phyloP scores from a whole-genome alignment of 2,888 invertebrate genomes.

The Meta bourneti region DNA sequence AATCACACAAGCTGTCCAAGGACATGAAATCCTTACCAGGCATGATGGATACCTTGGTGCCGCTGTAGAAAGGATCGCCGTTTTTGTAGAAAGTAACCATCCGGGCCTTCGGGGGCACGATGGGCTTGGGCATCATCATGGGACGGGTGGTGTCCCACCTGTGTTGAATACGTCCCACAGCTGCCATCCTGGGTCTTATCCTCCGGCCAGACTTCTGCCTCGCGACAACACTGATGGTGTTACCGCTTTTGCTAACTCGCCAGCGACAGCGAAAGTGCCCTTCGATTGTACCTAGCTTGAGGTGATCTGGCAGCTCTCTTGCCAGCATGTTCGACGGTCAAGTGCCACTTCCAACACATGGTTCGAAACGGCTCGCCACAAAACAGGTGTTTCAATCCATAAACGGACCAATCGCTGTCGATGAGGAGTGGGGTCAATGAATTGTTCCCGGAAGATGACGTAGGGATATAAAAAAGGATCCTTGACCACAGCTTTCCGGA shows the following conservation, averaged over 20 bases:
- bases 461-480: slow-evolving; percentile 3
- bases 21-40: slow-evolving; percentile 93
- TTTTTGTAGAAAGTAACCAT: slow-evolving; percentile 94
- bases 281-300: slow-evolving; percentile 70
- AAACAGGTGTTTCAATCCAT: slow-evolving; percentile 44
- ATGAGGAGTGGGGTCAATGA: slow-evolving; percentile 67
- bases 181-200: slow-evolving; percentile 68
- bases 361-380: background rate
- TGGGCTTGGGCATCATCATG: slow-evolving; percentile 70
- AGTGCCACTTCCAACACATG: slow-evolving; percentile 64
- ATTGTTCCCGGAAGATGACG: slow-evolving; percentile 51
- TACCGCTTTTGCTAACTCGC: slow-evolving; percentile 74
- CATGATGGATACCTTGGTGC: slow-evolving; percentile 92
- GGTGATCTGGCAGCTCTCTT: slow-evolving; percentile 67
- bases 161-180: slow-evolving; percentile 62
- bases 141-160: slow-evolving; percentile 72
- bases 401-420: slow-evolving; percentile 56
- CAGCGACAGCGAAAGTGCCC: slow-evolving; percentile 74
- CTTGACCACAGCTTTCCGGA: slow-evolving; percentile 7
- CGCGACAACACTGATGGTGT: slow-evolving; percentile 68
- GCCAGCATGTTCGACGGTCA: slow-evolving; percentile 63
- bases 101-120: slow-evolving; percentile 81
- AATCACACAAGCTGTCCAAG: slow-evolving; percentile 91
- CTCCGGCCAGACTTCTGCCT: slow-evolving; percentile 63
- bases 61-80: slow-evolving; percentile 95